Percentiles rank a stretch among this genome's conserved stretches.
Evolutionary conservation across 2,113 vertebrate genomes (phyloP).

Genomic region (Eira barbara): DNA sequence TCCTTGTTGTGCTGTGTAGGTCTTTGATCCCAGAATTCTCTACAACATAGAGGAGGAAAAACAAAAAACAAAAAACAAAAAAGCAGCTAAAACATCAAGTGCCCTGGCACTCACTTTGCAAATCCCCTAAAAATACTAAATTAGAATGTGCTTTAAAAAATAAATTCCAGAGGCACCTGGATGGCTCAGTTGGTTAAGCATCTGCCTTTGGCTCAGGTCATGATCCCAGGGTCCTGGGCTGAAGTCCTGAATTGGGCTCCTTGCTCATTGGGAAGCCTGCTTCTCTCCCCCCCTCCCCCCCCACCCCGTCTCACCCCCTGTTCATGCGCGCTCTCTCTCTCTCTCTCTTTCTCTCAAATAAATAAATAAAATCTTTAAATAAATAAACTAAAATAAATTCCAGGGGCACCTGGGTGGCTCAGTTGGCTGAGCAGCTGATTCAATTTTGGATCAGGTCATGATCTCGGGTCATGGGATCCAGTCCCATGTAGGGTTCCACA

Average conservation of each 20-base stretch:
- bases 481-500: too few species aligned
- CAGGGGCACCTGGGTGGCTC: too few species aligned
- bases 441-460: too few species aligned
- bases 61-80: not conserved
- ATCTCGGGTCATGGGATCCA: too few species aligned
- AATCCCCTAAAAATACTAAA: conserved; percentile 27
- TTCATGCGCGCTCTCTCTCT: too few species aligned
- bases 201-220: not conserved
- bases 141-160: conserved; percentile 15
- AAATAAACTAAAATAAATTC: too few species aligned
- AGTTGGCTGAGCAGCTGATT: too few species aligned
- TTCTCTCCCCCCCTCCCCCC: not conserved
- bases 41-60: not conserved
- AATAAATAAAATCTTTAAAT: too few species aligned
- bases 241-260: not conserved
- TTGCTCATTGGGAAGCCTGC: not conserved
- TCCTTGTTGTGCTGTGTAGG: conserved; percentile 27
- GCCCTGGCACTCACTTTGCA: not conserved
- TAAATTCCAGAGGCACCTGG: not conserved
- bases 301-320: too few species aligned
- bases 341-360: too few species aligned
- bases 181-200: not conserved
- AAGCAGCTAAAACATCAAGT: not conserved
- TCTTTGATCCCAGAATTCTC: conserved; percentile 46
- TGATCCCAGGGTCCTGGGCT: not conserved